phyloP scores from a whole-genome alignment of 2,797 vertebrate genomes.

The Aldrovandia affinis region DNA sequence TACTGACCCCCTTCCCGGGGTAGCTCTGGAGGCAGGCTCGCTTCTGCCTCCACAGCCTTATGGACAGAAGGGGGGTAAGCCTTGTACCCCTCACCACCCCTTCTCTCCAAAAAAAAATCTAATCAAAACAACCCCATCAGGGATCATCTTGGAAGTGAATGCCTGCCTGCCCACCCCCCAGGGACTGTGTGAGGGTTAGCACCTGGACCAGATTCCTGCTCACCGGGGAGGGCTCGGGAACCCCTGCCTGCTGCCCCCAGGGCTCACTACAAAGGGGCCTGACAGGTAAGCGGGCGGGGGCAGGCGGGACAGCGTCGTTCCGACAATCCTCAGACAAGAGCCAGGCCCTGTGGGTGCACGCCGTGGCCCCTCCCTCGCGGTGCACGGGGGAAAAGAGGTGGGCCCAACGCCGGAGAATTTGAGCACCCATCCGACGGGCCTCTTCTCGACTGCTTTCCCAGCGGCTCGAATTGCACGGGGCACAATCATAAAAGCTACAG shows the following conservation, averaged over 20 bases:
- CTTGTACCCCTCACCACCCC: background rate
- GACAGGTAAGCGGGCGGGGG: background rate
- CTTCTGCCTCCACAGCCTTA: background rate
- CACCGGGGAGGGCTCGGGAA: background rate
- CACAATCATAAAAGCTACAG: background rate
- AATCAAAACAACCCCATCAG: background rate
- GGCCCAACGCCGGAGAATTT: background rate
- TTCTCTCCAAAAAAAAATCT: background rate
- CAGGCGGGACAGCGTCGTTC: background rate
- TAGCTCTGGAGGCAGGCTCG: background rate
- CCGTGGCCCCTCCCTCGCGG: background rate
- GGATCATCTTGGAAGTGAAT: background rate
- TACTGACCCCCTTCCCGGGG: constrained; percentile 3
- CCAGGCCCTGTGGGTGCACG: background rate
- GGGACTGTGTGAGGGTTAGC: background rate
- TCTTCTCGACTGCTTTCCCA: background rate
- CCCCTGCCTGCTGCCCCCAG: background rate
- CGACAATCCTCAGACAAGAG: background rate
- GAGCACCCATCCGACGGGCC: background rate
- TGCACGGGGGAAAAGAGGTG: background rate
- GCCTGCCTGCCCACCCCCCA: background rate
- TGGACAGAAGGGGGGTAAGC: background rate
- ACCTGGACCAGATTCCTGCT: background rate
- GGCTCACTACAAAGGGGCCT: background rate
- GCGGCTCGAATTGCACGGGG: background rate